A percentile compares a stretch with the other conserved stretches of the same genome.
Evolutionary conservation across 1,140 invertebrate genomes (phyloP).

Genomic region (Pomacea maculata): DNA sequence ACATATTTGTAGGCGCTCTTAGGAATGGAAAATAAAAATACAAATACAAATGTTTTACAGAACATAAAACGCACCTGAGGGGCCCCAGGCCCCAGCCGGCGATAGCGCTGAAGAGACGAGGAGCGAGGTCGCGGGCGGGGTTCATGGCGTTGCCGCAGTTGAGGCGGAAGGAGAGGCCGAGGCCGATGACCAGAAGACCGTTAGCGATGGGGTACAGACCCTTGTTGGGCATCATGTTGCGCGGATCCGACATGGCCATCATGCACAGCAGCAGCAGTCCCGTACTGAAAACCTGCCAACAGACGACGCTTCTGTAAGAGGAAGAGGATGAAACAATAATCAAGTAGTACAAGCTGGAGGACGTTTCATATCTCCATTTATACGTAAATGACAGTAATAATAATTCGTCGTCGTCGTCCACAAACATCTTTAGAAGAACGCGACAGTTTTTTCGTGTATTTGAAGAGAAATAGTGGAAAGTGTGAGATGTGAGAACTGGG

Average conservation of each 20-base stretch:
- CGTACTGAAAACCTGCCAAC: conserved; percentile 70
- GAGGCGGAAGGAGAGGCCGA: conserved; percentile 69
- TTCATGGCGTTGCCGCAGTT: conserved; percentile 75
- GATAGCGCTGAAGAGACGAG: conserved; percentile 70
- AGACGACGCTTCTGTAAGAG: not conserved
- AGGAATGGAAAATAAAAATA: too few species aligned
- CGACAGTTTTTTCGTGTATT: not conserved
- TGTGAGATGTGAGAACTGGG: not conserved
- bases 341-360: too few species aligned
- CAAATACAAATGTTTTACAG: too few species aligned
- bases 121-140: conserved; percentile 73
- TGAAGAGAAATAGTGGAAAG: not conserved
- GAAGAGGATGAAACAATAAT: not conserved
- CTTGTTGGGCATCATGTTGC: conserved; percentile 64
- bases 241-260: conserved; percentile 69
- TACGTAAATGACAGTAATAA: too few species aligned
- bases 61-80: conserved; percentile 13
- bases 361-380: too few species aligned
- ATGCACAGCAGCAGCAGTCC: conserved; percentile 69
- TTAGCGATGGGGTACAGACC: conserved; percentile 65
- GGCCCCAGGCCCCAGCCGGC: conserved; percentile 68
- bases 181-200: conserved; percentile 70
- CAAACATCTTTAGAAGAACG: too few species aligned
- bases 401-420: not conserved
- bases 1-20: too few species aligned